Percentiles rank a stretch among this genome's conserved stretches.
Conservation (phyloP, 2,888 invertebrate species). For the Helobdella robusta region DNA sequence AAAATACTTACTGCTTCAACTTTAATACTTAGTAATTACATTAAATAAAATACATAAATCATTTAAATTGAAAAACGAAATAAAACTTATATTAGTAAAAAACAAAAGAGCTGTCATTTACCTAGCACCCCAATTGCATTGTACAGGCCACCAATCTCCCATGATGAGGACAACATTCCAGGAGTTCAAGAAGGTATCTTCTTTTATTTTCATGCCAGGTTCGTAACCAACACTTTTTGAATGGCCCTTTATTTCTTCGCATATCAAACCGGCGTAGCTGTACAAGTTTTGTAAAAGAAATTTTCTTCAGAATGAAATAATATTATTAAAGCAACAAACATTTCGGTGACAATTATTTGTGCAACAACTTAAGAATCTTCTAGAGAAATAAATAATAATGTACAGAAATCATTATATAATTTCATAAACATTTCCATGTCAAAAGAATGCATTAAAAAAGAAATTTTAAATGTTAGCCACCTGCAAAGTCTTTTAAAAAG, state of each 20-base stretch:
- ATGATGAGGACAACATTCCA: slow-evolving; percentile 50
- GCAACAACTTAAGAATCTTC: too few relatives aligned
- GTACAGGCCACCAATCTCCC: slow-evolving; percentile 49
- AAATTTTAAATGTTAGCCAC: slow-evolving; percentile 32
- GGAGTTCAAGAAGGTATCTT: slow-evolving; percentile 49
- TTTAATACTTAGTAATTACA: too few relatives aligned
- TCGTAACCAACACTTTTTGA: slow-evolving; percentile 51
- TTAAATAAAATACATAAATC: background rate
- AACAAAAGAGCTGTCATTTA: slow-evolving; percentile 26
- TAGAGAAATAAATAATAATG: background rate
- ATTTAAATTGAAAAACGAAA: background rate
- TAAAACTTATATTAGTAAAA: background rate
- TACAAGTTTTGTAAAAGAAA: slow-evolving; percentile 15
- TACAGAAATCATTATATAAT: background rate
- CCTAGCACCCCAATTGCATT: slow-evolving; percentile 51
- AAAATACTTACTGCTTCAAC: too few relatives aligned
- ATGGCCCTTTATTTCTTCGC: slow-evolving; percentile 49
- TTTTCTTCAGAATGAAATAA: background rate
- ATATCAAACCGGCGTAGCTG: slow-evolving; percentile 49
- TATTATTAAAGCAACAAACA: too few relatives aligned
- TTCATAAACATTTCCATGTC: background rate
- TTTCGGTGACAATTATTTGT: too few relatives aligned
- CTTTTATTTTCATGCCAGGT: slow-evolving; percentile 49
- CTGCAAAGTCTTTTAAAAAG: slow-evolving; percentile 50
- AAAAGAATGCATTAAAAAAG: background rate